These are phyloP conservation scores for Auanema sp. DNA, from an alignment of 2,888 invertebrate genomes.

Conservation along the genomic window DNA sequence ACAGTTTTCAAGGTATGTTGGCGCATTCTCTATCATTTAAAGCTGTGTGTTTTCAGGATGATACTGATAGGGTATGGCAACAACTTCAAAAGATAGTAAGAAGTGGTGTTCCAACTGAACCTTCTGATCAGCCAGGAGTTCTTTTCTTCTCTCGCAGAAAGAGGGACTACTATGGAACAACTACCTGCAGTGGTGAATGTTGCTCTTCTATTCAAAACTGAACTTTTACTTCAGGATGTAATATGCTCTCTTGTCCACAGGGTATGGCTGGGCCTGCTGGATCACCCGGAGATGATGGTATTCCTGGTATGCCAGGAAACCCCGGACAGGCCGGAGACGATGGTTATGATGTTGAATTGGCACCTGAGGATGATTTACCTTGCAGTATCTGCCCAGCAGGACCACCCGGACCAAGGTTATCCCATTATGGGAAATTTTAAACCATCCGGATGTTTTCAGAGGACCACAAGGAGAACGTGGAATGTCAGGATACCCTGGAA, in stretches of 20 bases:
- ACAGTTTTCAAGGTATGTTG: slow-evolving; percentile 15
- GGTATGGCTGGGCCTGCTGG: slow-evolving; percentile 62
- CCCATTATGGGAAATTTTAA: background rate
- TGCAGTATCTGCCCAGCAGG: slow-evolving; percentile 63
- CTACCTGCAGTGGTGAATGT: slow-evolving; percentile 15
- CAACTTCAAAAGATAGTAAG: slow-evolving; percentile 10
- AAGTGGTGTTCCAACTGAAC: no score
- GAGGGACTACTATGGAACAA: slow-evolving; percentile 18
- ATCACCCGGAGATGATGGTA: slow-evolving; percentile 56
- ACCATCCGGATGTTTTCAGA: slow-evolving; percentile 12
- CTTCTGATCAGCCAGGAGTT: background rate
- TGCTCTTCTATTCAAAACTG: no score
- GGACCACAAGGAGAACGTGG: slow-evolving; percentile 63
- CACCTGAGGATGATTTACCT: slow-evolving; percentile 60
- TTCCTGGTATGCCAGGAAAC: slow-evolving; percentile 55
- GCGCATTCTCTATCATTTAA: background rate
- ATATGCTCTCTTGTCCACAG: slow-evolving; percentile 56
- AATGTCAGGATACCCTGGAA: slow-evolving; percentile 50
- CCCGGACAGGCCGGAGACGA: slow-evolving; percentile 56
- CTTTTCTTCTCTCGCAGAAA: slow-evolving; percentile 19
- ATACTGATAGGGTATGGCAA: slow-evolving; percentile 26
- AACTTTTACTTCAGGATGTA: slow-evolving; percentile 44
- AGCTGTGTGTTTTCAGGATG: slow-evolving; percentile 17
- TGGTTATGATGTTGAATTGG: slow-evolving; percentile 61
- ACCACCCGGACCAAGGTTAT: slow-evolving; percentile 58